phyloP scores from a whole-genome alignment of 2,888 invertebrate genomes.

The Ophion obscuratus region DNA sequence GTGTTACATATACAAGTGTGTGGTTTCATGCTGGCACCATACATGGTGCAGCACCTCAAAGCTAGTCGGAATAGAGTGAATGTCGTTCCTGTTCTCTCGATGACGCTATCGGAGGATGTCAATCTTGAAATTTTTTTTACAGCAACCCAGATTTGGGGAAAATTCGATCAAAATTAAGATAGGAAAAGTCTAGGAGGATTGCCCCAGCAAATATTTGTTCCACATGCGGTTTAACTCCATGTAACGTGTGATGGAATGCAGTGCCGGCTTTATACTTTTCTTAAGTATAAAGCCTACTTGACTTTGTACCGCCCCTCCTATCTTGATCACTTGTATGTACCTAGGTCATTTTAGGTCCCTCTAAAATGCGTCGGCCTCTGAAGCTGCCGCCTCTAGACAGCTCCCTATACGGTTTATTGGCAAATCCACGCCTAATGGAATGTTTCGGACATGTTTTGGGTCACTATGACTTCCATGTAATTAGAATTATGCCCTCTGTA shows the following conservation, averaged over 20 bases:
- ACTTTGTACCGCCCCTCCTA: too few species aligned
- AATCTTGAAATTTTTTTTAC: constrained; percentile 7
- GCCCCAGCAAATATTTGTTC: not conserved
- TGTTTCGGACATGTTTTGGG: not conserved
- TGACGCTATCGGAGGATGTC: constrained; percentile 24
- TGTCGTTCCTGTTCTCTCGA: constrained; percentile 27
- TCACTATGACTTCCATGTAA: not conserved
- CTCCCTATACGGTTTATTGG: too few species aligned
- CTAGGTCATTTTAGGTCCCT: too few species aligned
- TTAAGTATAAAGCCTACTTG: too few species aligned
- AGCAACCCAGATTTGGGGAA: not conserved
- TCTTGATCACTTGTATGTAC: too few species aligned
- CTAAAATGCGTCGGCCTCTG: too few species aligned
- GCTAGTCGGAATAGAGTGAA: constrained; percentile 19
- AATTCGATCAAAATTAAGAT: not conserved
- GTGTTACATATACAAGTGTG: not conserved
- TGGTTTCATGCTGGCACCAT: constrained; percentile 1
- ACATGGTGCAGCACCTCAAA: not conserved
- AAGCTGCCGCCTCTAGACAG: too few species aligned
- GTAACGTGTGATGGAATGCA: not conserved
- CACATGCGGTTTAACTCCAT: not conserved
- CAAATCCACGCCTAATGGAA: not conserved
- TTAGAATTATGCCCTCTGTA: not conserved
- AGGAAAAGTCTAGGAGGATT: not conserved
- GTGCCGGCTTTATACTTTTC: too few species aligned